These are phyloP conservation scores for Rhineura floridana DNA, from an alignment of 2,113 vertebrate genomes.

Conservation along the genomic window DNA sequence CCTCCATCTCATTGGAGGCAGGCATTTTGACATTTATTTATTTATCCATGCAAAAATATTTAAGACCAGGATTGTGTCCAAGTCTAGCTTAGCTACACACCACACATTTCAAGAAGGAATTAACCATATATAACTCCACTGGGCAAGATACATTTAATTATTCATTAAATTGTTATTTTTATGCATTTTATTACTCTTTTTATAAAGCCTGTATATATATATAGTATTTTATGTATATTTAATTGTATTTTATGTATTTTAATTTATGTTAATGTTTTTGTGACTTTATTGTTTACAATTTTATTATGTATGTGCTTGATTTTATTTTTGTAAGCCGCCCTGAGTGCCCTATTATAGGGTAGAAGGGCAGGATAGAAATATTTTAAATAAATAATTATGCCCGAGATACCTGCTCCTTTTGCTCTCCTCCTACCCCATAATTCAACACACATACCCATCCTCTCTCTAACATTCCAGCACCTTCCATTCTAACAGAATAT, in stretches of 20 bases:
- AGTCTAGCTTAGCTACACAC: not conserved
- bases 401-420: not conserved
- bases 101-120: not conserved
- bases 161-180: no score
- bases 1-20: not conserved
- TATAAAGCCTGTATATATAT: no score
- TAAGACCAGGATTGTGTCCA: not conserved
- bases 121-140: not conserved
- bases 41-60: not conserved
- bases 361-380: no score
- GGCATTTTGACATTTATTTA: not conserved
- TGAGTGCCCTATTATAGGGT: no score
- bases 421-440: not conserved
- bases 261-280: no score
- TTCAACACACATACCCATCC: not conserved
- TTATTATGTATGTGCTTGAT: no score
- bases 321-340: no score
- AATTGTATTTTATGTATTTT: no score
- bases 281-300: no score
- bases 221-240: no score
- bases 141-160: no score
- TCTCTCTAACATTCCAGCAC: not conserved
- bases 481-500: not conserved
- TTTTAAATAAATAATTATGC: not conserved
- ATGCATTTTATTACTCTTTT: no score